Percentiles rank a stretch among this genome's conserved stretches.
Conservation (phyloP, 2,113 vertebrate species). For the Halcyon senegalensis region DNA sequence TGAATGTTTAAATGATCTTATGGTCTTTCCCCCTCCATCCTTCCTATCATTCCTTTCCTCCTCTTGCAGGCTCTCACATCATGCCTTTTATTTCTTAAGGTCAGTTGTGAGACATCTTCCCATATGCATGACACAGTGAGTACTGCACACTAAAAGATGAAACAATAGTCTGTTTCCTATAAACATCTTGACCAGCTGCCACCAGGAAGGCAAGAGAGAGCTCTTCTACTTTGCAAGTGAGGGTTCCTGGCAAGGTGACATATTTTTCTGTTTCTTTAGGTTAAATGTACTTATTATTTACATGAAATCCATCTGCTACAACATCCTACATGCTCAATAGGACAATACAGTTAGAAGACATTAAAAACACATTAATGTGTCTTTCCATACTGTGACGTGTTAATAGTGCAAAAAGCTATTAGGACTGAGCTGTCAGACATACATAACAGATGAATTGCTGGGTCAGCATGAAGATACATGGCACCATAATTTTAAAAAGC, state of each 20-base stretch:
- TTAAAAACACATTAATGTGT: conserved; percentile 42
- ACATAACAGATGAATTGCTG: not conserved
- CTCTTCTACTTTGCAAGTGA: not conserved
- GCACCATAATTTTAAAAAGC: not conserved
- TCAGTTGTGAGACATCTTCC: not conserved
- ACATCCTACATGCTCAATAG: not conserved
- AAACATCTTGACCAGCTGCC: not conserved
- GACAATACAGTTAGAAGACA: not conserved
- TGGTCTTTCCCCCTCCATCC: not conserved
- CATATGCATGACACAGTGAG: not conserved
- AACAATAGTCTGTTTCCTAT: not conserved
- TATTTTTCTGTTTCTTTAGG: not conserved
- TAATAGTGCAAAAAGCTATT: conserved; percentile 38
- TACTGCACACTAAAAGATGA: not conserved
- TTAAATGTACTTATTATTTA: conserved; percentile 20
- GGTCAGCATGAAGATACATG: not conserved
- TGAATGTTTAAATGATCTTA: not conserved
- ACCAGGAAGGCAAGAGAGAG: not conserved
- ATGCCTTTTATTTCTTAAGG: not conserved
- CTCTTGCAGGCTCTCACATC: not conserved
- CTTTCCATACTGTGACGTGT: not conserved
- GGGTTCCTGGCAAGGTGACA: not conserved
- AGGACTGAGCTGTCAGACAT: not conserved
- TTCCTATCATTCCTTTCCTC: not conserved
- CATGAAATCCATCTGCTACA: not conserved